Evolutionary conservation across 2,113 vertebrate species (phyloP).

Genomic region (Sinocyclocheilus anshuiensis): DNA sequence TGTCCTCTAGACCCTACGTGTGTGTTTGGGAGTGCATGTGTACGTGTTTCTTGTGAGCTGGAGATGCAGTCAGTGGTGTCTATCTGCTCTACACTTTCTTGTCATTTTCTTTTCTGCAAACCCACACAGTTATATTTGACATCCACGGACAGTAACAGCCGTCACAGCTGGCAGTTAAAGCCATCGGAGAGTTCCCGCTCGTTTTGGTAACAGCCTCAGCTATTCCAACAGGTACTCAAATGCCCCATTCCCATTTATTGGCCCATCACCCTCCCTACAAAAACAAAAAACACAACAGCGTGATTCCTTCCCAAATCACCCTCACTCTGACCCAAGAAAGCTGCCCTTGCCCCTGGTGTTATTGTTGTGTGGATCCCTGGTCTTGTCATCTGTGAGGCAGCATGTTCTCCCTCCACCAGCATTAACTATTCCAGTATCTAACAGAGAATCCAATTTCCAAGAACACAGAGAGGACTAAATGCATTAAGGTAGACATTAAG

Average conservation of each 20-base stretch:
- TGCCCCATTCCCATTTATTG: conserved; percentile 65
- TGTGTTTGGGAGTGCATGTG: not conserved
- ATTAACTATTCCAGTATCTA: not conserved
- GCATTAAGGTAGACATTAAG: not conserved
- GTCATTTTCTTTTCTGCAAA: conserved; percentile 76
- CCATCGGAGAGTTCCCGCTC: conserved; percentile 91
- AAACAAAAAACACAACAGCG: not conserved
- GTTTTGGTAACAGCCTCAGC: conserved; percentile 87
- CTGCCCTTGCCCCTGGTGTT: conserved; percentile 17
- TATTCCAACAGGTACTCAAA: conserved; percentile 87
- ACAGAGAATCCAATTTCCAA: not conserved
- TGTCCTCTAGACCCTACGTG: not conserved
- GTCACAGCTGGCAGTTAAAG: conserved; percentile 94
- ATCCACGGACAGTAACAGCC: conserved; percentile 91
- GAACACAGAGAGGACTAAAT: not conserved
- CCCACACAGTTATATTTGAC: conserved; percentile 94
- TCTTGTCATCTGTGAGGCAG: not conserved
- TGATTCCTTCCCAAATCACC: conserved; percentile 65
- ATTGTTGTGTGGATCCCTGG: conserved; percentile 12
- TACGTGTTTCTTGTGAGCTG: conserved; percentile 48
- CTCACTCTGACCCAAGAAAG: conserved; percentile 40
- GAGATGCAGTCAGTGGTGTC: conserved; percentile 63
- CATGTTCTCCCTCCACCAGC: conserved; percentile 11
- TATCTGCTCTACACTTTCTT: conserved; percentile 74
- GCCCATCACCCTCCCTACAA: conserved; percentile 62